These are phyloP conservation scores for Eurypyga helias DNA, from an alignment of 2,113 vertebrate genomes.

Conservation along the genomic window DNA sequence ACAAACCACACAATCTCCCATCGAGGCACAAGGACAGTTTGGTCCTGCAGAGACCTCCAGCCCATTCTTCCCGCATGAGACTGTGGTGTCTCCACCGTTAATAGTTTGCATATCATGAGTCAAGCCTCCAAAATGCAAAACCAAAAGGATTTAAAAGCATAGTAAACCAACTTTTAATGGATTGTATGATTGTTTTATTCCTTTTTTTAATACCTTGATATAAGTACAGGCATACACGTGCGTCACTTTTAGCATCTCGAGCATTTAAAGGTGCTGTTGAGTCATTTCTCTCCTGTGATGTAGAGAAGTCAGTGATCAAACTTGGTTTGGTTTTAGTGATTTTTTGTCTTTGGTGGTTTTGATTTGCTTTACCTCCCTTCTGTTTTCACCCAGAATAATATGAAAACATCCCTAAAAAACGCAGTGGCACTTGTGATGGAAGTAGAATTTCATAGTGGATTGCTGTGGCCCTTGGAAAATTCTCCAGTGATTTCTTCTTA, in stretches of 20 bases:
- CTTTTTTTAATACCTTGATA: background rate
- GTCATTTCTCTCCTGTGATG: background rate
- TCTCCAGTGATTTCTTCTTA: background rate
- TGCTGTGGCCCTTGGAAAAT: background rate
- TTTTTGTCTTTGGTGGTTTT: background rate
- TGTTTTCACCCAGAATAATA: background rate
- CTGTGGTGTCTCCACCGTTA: background rate
- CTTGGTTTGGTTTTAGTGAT: background rate
- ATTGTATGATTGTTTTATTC: background rate
- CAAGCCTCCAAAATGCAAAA: background rate
- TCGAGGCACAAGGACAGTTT: background rate
- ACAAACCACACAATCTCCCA: background rate
- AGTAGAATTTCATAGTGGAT: background rate
- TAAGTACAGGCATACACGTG: fast-evolving
- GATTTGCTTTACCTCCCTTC: background rate
- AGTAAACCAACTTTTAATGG: background rate
- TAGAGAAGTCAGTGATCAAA: background rate
- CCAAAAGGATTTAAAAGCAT: background rate
- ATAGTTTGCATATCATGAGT: background rate
- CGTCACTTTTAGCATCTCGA: background rate
- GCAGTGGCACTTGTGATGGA: background rate
- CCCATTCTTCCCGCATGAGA: background rate
- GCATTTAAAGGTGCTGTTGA: background rate
- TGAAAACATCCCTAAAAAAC: background rate
- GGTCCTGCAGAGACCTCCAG: background rate